Percentiles rank a stretch among this genome's conserved stretches.
Conservation (phyloP, 2,113 vertebrate genomes). For the Corythornis madagascariensis region DNA sequence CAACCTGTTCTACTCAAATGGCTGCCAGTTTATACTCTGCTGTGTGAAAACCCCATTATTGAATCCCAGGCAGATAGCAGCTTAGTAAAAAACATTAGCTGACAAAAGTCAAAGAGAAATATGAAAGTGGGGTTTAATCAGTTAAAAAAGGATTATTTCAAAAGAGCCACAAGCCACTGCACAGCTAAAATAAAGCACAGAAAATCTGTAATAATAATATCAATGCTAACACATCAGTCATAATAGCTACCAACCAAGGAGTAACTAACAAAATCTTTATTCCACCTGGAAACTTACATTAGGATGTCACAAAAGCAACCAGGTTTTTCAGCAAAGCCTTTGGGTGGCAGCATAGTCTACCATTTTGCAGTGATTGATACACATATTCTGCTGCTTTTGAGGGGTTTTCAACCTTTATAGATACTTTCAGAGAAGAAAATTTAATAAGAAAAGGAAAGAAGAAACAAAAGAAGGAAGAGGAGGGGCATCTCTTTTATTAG, state of each 20-base stretch:
- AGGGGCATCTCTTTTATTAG: neutral
- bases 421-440: neutral
- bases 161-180: neutral
- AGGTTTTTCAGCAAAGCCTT: neutral
- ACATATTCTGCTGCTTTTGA: neutral
- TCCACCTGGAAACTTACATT: neutral
- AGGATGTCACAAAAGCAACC: neutral
- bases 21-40: neutral
- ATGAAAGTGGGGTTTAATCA: neutral
- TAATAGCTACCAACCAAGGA: neutral
- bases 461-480: neutral
- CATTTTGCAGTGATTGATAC: neutral
- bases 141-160: neutral
- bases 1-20: neutral
- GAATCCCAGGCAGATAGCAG: neutral
- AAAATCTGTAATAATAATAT: neutral
- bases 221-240: neutral
- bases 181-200: neutral
- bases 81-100: neutral
- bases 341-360: slow-evolving; percentile 27
- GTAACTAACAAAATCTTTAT: neutral
- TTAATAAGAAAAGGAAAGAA: neutral
- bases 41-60: neutral
- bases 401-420: neutral
- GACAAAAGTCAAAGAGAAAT: neutral